Percentiles rank a stretch among this genome's conserved stretches.
phyloP scores from a whole-genome alignment of 2,113 vertebrate genomes.

The Caranx melampygus region DNA sequence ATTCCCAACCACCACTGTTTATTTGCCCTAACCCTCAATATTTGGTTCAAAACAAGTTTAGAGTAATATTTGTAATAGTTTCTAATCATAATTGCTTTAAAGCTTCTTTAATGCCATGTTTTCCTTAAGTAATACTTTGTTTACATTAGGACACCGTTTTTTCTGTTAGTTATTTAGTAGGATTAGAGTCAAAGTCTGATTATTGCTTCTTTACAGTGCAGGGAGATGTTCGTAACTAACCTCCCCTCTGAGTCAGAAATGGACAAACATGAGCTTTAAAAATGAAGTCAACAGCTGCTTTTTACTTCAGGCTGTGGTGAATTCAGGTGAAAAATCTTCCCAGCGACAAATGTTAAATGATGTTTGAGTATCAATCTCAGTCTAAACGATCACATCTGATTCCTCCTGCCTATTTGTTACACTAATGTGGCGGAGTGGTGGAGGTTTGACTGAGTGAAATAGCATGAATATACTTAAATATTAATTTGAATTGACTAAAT shows the following conservation, averaged over 20 bases:
- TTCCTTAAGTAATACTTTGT: constrained; percentile 2
- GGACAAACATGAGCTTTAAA: background rate
- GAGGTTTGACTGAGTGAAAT: constrained; percentile 9
- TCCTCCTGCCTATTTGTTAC: constrained; percentile 17
- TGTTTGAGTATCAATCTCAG: too few relatives aligned
- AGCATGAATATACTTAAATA: constrained; percentile 46
- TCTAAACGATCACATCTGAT: background rate
- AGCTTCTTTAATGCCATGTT: background rate
- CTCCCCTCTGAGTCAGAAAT: background rate
- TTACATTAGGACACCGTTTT: background rate
- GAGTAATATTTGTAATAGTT: background rate
- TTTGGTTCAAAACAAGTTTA: background rate
- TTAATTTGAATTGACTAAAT: constrained; percentile 54
- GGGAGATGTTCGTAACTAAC: background rate
- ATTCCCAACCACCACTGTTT: background rate
- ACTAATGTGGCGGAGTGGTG: background rate
- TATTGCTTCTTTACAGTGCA: background rate
- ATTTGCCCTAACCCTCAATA: background rate
- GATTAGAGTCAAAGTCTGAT: constrained; percentile 8
- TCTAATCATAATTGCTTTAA: background rate
- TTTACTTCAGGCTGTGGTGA: background rate
- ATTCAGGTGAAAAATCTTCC: background rate
- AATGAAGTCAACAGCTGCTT: background rate
- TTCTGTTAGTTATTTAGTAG: constrained; percentile 1
- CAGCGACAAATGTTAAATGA: too few relatives aligned